Conservation (phyloP, 2,888 invertebrate species). For the Synanthedon andrenaeformis region DNA sequence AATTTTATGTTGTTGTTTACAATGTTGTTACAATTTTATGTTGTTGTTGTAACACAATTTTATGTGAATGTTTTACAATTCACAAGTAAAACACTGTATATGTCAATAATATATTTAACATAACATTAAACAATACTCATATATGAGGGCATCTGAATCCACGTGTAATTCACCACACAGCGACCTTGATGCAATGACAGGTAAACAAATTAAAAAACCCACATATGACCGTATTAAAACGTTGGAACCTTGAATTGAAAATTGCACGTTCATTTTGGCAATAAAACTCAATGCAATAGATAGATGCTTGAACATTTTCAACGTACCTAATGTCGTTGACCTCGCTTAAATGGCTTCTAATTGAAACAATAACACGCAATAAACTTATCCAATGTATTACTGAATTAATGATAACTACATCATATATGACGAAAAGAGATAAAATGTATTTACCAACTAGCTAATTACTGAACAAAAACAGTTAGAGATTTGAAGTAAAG, state of each 20-base stretch:
- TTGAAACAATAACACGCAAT: background rate
- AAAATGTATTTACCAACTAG: too few species aligned
- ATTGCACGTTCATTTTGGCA: constrained; percentile 6
- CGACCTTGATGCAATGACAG: constrained; percentile 1
- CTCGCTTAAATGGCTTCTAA: background rate
- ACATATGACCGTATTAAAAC: constrained; percentile 4
- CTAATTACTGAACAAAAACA: too few species aligned
- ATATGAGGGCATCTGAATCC: background rate
- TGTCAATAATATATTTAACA: too few species aligned
- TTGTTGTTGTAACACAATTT: too few species aligned
- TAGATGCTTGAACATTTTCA: background rate
- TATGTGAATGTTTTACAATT: too few species aligned
- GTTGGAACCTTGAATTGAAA: constrained; percentile 5
- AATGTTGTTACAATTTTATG: too few species aligned
- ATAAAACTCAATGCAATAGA: constrained; percentile 7
- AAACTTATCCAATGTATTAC: background rate
- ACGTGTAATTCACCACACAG: background rate
- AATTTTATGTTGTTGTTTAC: too few species aligned
- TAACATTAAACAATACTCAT: too few species aligned
- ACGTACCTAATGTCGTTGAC: background rate
- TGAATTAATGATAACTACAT: too few species aligned
- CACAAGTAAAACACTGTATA: too few species aligned
- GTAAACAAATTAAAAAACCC: constrained; percentile 3
- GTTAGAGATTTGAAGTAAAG: too few species aligned
- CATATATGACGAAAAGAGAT: too few species aligned